Conservation (phyloP, 2,797 vertebrate species). For the Natrix natrix region DNA sequence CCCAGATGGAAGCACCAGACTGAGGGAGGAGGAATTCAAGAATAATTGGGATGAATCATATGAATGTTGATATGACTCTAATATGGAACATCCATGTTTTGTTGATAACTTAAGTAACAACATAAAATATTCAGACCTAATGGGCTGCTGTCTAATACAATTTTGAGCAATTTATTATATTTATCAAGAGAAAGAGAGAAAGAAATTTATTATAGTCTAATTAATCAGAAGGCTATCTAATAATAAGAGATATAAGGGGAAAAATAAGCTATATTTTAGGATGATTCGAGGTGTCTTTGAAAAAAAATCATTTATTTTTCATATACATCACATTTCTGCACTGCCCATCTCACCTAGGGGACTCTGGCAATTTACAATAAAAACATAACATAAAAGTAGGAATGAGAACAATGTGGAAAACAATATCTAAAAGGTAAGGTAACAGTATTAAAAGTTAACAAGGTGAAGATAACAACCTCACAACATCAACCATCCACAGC, state of each 20-base stretch:
- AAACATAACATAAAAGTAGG: not conserved
- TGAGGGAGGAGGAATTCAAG: not conserved
- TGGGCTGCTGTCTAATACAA: not conserved
- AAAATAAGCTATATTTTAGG: not conserved
- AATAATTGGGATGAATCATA: not conserved
- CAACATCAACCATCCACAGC: not conserved
- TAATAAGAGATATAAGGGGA: not conserved
- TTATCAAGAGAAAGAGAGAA: not conserved
- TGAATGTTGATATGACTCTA: not conserved
- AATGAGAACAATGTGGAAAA: not conserved
- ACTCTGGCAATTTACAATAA: not conserved
- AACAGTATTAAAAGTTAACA: not conserved
- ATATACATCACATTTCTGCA: not conserved
- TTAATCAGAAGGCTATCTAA: not conserved
- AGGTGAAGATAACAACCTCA: not conserved
- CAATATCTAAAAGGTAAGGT: not conserved
- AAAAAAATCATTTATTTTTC: not conserved
- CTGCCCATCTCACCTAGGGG: not conserved
- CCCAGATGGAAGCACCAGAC: not conserved
- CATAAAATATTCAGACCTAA: not conserved
- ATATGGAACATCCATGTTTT: not conserved
- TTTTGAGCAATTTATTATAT: not conserved
- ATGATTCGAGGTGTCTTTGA: not conserved
- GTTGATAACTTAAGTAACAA: not conserved
- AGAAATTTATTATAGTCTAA: not conserved